These are phyloP conservation scores for Scotopteryx bipunctaria DNA, from an alignment of 2,888 invertebrate genomes.

Conservation along the genomic window DNA sequence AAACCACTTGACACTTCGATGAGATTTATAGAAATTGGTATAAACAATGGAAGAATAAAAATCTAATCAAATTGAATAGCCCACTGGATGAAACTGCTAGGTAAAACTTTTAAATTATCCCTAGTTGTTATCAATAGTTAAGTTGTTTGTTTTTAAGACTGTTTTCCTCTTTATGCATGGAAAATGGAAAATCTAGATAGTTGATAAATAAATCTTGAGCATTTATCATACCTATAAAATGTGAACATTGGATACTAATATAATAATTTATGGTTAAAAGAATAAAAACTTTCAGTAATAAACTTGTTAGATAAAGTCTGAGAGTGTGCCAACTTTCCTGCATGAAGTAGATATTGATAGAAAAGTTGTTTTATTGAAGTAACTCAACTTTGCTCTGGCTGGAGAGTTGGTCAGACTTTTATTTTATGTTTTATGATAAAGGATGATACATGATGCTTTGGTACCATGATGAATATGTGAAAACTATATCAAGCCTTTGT, in stretches of 20 bases:
- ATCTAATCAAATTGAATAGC: too few relatives aligned
- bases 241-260: slow-evolving; percentile 1
- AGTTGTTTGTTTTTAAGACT: too few relatives aligned
- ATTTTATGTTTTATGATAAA: neutral
- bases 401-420: slow-evolving; percentile 4
- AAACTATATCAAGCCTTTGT: too few relatives aligned
- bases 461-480: too few relatives aligned
- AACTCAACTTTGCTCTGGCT: slow-evolving; percentile 10
- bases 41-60: too few relatives aligned
- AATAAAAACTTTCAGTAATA: slow-evolving; percentile 16
- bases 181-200: neutral
- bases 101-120: too few relatives aligned
- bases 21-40: too few relatives aligned
- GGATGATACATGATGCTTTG: neutral
- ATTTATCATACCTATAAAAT: neutral
- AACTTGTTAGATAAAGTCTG: slow-evolving; percentile 19
- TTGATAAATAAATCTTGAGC: neutral
- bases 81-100: too few relatives aligned
- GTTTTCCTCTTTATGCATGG: too few relatives aligned
- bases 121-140: too few relatives aligned
- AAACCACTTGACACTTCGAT: too few relatives aligned
- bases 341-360: slow-evolving; percentile 19
- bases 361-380: slow-evolving; percentile 21
- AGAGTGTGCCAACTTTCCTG: slow-evolving; percentile 17
- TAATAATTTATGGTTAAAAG: neutral